Evolutionary conservation across 2,113 vertebrate genomes (phyloP), one percentile per base, ranked within the genome.

Genomic region (Proteles cristata): DNA sequence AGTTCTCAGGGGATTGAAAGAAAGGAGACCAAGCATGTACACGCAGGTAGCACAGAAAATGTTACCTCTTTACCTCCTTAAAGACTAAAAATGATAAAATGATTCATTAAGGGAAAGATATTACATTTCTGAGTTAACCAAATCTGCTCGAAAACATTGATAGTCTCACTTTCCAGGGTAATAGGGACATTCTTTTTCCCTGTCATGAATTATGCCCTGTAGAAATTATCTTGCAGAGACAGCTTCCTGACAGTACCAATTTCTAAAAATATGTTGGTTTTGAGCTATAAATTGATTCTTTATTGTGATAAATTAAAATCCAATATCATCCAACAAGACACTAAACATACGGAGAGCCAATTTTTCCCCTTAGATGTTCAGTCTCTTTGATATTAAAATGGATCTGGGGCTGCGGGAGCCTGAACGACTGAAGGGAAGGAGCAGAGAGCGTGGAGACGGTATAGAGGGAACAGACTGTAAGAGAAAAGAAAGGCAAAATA

Each of bases 261-360:
- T 98, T 97, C 0, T 26, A 95, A 97, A 98, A 97, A 89, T 68
- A 88, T 96, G 90, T 97, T 97, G 71, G 97, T 98, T 98, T 98
- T 98, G 95, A 98, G 97, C 96, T 98, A 93, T 93, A 98, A 97
- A 98, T 98, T 97, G 97, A 98, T 98, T 97, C 98, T 97, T 98
- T 98, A 98, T 98, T 97, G 92, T 98, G 97, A 98, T 97, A 98
- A 98, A 98, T 98, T 98, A 98, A 98, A 98, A 98, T 98, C 87
- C 97, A 98, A 97, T 98, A 97, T 96, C 88, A 98, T 95, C 74
- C 94, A 98, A 98, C 48, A 97, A 96, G 97, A 98, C 11, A 97
- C 63, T 76, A 50, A 97, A 92, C 39, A 96, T 16, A 97, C 19
- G 98, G 97, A 97, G 92, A 79, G 69, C 69, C 48, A 45, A 66